Evolutionary conservation across 92 coral and sea anemone species (phyloP).

Genomic region (Umimayanthus chanpuru): DNA sequence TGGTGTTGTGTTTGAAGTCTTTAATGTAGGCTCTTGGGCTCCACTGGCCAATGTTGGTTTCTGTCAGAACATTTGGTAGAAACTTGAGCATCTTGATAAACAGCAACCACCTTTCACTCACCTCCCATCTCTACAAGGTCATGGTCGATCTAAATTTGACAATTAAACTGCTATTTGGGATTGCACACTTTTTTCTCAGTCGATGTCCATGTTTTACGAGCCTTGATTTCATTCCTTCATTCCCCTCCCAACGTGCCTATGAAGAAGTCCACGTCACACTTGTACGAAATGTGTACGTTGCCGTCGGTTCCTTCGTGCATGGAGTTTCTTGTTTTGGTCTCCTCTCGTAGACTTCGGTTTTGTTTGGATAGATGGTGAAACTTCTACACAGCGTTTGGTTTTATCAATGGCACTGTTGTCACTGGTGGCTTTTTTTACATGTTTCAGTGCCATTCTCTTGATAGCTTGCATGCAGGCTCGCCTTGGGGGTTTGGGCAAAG

Average conservation of each 20-base stretch:
- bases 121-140: conserved; percentile 44
- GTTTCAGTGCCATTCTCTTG: too few relatives aligned
- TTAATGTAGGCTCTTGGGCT: conserved; percentile 28
- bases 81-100: not conserved
- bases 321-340: too few relatives aligned
- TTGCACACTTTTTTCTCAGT: conserved; percentile 9
- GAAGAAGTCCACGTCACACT: conserved; percentile 36
- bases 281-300: conserved; percentile 34
- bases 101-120: conserved; percentile 39
- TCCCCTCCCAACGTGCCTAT: conserved; percentile 40
- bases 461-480: too few relatives aligned
- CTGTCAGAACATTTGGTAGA: not conserved
- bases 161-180: not conserved
- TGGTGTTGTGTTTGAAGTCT: conserved; percentile 15
- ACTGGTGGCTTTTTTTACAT: too few relatives aligned
- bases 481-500: too few relatives aligned
- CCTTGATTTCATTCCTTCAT: too few relatives aligned
- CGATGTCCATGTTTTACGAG: conserved; percentile 31
- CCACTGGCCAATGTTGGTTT: conserved; percentile 13
- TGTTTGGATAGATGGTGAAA: too few relatives aligned
- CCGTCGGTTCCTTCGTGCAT: conserved; percentile 22
- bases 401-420: too few relatives aligned
- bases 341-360: too few relatives aligned
- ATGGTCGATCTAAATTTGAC: conserved; percentile 27
- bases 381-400: too few relatives aligned